Evolutionary conservation across 1,140 invertebrate species (phyloP).

Genomic region (Mercenaria mercenaria): DNA sequence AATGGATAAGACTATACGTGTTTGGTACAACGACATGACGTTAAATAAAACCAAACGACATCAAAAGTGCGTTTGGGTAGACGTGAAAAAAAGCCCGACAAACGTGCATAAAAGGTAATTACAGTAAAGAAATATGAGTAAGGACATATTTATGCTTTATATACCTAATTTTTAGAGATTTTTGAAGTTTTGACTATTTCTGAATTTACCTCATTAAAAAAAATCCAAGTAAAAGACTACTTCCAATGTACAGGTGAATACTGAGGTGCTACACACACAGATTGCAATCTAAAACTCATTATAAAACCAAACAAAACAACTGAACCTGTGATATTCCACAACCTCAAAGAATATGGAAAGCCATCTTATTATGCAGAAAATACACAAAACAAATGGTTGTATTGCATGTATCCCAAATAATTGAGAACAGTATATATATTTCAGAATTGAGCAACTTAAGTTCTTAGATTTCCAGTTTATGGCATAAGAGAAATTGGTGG

Average conservation of each 20-base stretch:
- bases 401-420: conserved; percentile 17
- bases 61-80: too few species aligned
- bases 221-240: conserved; percentile 57
- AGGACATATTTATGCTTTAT: too few species aligned
- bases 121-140: too few species aligned
- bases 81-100: too few species aligned
- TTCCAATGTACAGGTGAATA: conserved; percentile 60
- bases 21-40: too few species aligned
- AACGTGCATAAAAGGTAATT: too few species aligned
- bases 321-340: conserved; percentile 48
- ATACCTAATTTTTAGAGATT: too few species aligned
- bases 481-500: not conserved
- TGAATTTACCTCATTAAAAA: too few species aligned
- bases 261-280: conserved; percentile 52
- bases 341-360: conserved; percentile 55
- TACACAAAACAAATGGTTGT: not conserved
- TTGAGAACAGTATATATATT: conserved; percentile 14
- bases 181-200: too few species aligned
- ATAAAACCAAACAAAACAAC: conserved; percentile 10
- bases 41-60: too few species aligned
- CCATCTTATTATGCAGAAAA: conserved; percentile 11
- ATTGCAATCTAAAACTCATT: conserved; percentile 59
- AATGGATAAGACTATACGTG: too few species aligned
- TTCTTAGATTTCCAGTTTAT: conserved; percentile 41
- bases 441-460: conserved; percentile 11